Conservation (phyloP, 2,113 vertebrate genomes). For the Psettodes erumei region DNA sequence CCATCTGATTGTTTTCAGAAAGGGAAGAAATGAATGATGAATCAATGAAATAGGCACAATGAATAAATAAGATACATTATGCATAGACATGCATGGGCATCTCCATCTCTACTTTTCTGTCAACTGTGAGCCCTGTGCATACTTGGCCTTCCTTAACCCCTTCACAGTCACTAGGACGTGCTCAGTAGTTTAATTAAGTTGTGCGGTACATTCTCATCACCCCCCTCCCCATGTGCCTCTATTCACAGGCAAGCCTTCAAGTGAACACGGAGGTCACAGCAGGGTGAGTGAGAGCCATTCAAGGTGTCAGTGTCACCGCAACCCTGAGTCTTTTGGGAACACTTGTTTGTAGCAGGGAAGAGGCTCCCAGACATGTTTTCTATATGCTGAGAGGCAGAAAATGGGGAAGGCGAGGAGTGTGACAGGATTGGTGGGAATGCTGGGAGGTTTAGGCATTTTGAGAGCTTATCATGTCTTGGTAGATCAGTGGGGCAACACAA, state of each 20-base stretch:
- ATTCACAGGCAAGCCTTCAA: conserved; percentile 55
- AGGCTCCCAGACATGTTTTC: conserved; percentile 49
- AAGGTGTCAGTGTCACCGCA: conserved; percentile 52
- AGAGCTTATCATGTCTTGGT: neutral
- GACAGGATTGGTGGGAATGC: conserved; percentile 19
- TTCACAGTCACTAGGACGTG: conserved; percentile 28
- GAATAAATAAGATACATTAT: neutral
- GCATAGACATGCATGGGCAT: neutral
- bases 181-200: conserved; percentile 73
- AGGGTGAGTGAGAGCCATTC: conserved; percentile 53
- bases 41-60: neutral
- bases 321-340: conserved; percentile 36
- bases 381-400: conserved; percentile 11
- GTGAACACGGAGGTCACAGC: conserved; percentile 58
- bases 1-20: neutral
- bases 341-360: conserved; percentile 56
- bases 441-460: conserved; percentile 23
- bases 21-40: neutral
- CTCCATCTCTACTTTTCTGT: conserved; percentile 13
- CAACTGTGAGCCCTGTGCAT: conserved; percentile 2
- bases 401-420: conserved; percentile 16
- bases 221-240: conserved; percentile 30
- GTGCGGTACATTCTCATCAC: conserved; percentile 23
- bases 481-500: conserved; percentile 13
- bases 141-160: conserved; percentile 43